Evolutionary conservation across 2,797 vertebrate genomes (phyloP).

Genomic region (Rhinophrynus dorsalis): DNA sequence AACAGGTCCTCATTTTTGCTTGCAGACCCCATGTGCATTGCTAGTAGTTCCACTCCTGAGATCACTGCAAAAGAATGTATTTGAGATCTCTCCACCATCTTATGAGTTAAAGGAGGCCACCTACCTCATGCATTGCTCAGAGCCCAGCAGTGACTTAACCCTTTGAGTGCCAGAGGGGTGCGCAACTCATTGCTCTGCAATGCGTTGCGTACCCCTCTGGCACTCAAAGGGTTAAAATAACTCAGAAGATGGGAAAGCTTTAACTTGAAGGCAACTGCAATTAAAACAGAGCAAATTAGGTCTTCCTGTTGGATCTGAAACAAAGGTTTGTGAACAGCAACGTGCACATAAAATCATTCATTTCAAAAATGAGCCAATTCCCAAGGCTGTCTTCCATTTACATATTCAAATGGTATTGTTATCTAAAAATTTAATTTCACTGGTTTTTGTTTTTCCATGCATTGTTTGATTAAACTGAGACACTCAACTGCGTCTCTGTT

Average conservation of each 20-base stretch:
- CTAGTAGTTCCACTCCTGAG: too few species aligned
- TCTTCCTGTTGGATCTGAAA: neutral
- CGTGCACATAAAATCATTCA: constrained; percentile 10
- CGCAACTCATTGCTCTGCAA: too few species aligned
- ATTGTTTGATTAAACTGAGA: constrained; percentile 35
- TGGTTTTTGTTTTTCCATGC: constrained; percentile 20
- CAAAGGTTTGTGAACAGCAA: neutral
- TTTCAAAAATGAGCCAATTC: constrained; percentile 25
- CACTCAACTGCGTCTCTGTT: constrained; percentile 1
- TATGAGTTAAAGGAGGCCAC: too few species aligned
- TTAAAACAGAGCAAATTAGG: constrained; percentile 16
- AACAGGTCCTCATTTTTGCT: too few species aligned
- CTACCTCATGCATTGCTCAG: too few species aligned
- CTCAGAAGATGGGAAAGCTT: neutral
- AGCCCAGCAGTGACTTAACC: too few species aligned
- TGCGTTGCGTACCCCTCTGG: too few species aligned
- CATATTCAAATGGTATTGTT: constrained; percentile 32
- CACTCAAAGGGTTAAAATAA: too few species aligned
- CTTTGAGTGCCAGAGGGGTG: too few species aligned
- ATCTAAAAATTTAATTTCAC: constrained; percentile 39
- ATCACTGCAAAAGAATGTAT: too few species aligned
- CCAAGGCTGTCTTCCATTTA: constrained; percentile 22
- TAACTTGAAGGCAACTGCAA: constrained; percentile 2
- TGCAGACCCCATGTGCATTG: too few species aligned
- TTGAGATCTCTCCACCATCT: too few species aligned